Evolutionary conservation across 2,888 invertebrate species (phyloP).

Genomic region (Strigamia transsilvanica): DNA sequence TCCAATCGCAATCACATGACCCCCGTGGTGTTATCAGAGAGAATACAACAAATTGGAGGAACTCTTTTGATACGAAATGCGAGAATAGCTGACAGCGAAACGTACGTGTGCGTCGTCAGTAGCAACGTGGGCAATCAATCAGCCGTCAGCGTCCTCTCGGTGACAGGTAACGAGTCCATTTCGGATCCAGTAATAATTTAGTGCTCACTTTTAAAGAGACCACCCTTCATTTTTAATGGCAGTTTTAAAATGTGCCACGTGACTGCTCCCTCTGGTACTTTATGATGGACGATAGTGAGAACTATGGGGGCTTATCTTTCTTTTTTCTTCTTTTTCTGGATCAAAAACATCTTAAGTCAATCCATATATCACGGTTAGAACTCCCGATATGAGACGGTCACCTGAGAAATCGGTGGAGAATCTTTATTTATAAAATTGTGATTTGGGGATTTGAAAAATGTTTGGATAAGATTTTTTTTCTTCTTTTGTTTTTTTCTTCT

Average conservation of each 20-base stretch:
- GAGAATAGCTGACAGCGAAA: constrained; percentile 57
- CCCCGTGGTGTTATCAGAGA: constrained; percentile 84
- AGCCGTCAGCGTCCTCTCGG: constrained; percentile 58
- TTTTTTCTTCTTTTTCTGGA: neutral
- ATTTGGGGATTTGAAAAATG: neutral
- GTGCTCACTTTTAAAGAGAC: neutral
- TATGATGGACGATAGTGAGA: neutral
- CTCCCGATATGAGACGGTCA: neutral
- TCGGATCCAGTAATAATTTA: constrained; percentile 8
- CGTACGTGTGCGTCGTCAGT: constrained; percentile 58
- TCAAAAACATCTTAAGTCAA: neutral
- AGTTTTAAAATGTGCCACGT: neutral
- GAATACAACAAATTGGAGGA: constrained; percentile 80
- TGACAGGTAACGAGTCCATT: constrained; percentile 57
- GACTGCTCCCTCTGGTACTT: neutral
- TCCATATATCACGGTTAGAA: neutral
- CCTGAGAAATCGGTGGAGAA: neutral
- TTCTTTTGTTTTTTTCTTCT: neutral
- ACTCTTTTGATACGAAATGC: constrained; percentile 57
- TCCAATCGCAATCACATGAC: constrained; percentile 50
- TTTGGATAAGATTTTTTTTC: neutral
- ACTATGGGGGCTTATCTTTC: neutral
- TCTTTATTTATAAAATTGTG: neutral
- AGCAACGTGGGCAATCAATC: constrained; percentile 59
- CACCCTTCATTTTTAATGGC: neutral